phyloP scores from a whole-genome alignment of 2,797 vertebrate genomes.

The Hyperoplus lanceolatus region DNA sequence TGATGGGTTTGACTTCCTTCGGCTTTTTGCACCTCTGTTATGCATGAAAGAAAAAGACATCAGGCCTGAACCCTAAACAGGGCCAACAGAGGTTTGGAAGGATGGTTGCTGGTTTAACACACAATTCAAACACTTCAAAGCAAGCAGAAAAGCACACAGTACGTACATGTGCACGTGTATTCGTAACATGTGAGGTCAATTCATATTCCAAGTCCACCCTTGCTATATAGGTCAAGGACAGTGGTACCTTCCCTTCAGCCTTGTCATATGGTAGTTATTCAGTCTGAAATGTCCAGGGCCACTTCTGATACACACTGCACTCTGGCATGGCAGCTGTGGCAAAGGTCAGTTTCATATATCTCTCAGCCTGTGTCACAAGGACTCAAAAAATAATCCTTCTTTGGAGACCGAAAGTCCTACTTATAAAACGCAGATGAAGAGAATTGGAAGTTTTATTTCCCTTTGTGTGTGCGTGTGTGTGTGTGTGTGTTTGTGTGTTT shows the following conservation, averaged over 20 bases:
- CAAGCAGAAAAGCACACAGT: not conserved
- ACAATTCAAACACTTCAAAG: not conserved
- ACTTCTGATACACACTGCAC: slow-evolving; percentile 57
- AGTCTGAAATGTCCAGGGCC: slow-evolving; percentile 79
- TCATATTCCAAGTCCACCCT: slow-evolving; percentile 61
- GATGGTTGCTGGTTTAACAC: slow-evolving; percentile 9
- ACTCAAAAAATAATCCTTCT: slow-evolving; percentile 75
- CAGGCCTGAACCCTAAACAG: slow-evolving; percentile 39
- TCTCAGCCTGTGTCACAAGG: slow-evolving; percentile 73
- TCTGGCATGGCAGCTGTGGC: slow-evolving; percentile 72
- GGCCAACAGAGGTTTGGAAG: slow-evolving; percentile 27
- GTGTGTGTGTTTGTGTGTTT: not conserved
- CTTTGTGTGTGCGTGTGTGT: slow-evolving; percentile 16
- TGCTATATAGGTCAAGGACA: slow-evolving; percentile 81
- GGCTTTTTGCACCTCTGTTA: slow-evolving; percentile 47
- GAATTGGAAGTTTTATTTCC: slow-evolving; percentile 39
- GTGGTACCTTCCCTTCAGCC: slow-evolving; percentile 65
- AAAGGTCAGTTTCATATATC: slow-evolving; percentile 84
- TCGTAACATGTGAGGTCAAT: slow-evolving; percentile 26
- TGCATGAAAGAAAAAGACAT: slow-evolving; percentile 17
- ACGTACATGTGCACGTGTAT: slow-evolving; percentile 32
- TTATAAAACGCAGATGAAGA: slow-evolving; percentile 56
- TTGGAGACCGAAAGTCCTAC: slow-evolving; percentile 47
- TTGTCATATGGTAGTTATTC: slow-evolving; percentile 80
- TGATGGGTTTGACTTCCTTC: slow-evolving; percentile 48